These are phyloP conservation scores for Archilochus colubris DNA, from an alignment of 2,113 vertebrate species.

Conservation along the genomic window DNA sequence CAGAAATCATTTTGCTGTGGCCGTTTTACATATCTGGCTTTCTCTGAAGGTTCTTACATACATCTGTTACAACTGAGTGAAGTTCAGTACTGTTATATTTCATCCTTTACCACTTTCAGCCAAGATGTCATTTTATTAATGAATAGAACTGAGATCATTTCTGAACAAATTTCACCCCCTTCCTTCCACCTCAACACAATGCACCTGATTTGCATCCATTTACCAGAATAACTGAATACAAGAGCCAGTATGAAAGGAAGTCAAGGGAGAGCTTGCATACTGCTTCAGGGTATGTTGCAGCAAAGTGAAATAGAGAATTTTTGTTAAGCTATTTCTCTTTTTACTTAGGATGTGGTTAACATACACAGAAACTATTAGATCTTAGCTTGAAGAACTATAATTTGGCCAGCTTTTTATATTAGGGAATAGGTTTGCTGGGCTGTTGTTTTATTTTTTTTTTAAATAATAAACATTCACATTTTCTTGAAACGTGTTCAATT, in stretches of 20 bases:
- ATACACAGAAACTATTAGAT: constrained; percentile 30
- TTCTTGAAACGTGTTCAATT: constrained; percentile 56
- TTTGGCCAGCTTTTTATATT: constrained; percentile 34
- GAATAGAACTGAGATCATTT: constrained; percentile 81
- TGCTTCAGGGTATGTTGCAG: constrained; percentile 68
- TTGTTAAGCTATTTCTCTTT: constrained; percentile 41
- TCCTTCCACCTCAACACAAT: constrained; percentile 73
- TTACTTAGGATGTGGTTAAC: constrained; percentile 32
- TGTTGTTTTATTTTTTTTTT: background rate
- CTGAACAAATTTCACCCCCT: constrained; percentile 78
- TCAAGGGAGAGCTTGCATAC: constrained; percentile 65
- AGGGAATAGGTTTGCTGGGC: background rate
- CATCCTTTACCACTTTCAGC: constrained; percentile 74
- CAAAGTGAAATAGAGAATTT: constrained; percentile 60
- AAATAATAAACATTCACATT: background rate
- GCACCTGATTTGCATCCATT: constrained; percentile 82
- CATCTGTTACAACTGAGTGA: constrained; percentile 73
- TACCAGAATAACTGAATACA: constrained; percentile 78
- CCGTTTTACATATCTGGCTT: constrained; percentile 67
- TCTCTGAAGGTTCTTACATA: constrained; percentile 60
- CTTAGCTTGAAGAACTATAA: constrained; percentile 13
- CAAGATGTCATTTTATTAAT: constrained; percentile 81
- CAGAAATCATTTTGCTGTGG: constrained; percentile 63
- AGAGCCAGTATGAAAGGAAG: constrained; percentile 76
- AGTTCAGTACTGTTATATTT: constrained; percentile 76